Evolutionary conservation across 2,888 invertebrate genomes (phyloP).

Genomic region (Steinernema scapterisci): DNA sequence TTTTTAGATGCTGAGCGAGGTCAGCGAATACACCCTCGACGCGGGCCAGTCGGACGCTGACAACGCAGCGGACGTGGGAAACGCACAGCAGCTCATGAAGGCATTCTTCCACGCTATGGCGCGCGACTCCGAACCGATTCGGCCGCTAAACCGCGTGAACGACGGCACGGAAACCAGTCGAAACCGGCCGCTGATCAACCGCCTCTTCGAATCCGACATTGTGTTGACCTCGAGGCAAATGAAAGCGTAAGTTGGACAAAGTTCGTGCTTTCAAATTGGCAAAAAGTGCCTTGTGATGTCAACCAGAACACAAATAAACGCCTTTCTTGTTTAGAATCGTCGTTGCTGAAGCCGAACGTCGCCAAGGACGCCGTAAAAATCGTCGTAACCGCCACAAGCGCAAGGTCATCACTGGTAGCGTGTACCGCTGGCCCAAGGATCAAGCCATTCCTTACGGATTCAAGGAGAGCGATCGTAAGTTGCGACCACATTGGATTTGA

Average conservation of each 20-base stretch:
- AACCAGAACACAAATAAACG: no score
- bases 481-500: not conserved
- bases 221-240: constrained; percentile 51
- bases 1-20: constrained; percentile 45
- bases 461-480: constrained; percentile 59
- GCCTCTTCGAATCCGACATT: constrained; percentile 64
- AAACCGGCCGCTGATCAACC: constrained; percentile 60
- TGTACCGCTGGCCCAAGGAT: constrained; percentile 61
- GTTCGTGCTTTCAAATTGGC: no score
- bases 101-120: constrained; percentile 56
- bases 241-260: constrained; percentile 39
- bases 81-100: constrained; percentile 56
- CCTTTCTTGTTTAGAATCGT: constrained; percentile 45
- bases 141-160: constrained; percentile 45
- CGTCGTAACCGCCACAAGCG: constrained; percentile 44
- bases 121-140: constrained; percentile 42
- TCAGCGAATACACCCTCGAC: constrained; percentile 42
- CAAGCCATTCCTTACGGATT: constrained; percentile 59
- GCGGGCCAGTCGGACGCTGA: constrained; percentile 30
- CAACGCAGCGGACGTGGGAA: constrained; percentile 28
- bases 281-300: no score
- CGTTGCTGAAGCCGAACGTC: constrained; percentile 49
- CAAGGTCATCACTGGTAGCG: constrained; percentile 64
- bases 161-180: constrained; percentile 63
- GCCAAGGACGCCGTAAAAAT: constrained; percentile 34